A percentile compares a stretch with the other conserved stretches of the same genome.
Evolutionary conservation across 2,797 vertebrate species (phyloP).

Genomic region (Anableps anableps): DNA sequence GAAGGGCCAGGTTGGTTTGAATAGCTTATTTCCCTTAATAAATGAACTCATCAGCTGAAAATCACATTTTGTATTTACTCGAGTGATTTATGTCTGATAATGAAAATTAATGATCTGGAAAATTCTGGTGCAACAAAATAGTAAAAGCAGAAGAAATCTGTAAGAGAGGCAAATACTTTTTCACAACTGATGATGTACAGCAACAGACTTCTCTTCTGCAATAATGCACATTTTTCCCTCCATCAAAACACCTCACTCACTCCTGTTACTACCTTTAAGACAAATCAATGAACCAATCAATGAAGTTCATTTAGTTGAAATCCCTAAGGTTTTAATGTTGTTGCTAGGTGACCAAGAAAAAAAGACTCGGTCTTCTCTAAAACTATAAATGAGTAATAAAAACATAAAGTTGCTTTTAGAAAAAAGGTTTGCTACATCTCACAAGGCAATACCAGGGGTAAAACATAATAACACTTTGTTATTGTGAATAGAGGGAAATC

Average conservation of each 20-base stretch:
- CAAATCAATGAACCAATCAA: slow-evolving; percentile 77
- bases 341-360: slow-evolving; percentile 68
- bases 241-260: slow-evolving; percentile 73
- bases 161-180: not conserved
- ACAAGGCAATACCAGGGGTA: slow-evolving; percentile 26
- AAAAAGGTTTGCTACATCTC: slow-evolving; percentile 26
- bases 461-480: slow-evolving; percentile 18
- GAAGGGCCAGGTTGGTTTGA: not conserved
- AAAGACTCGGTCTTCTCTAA: slow-evolving; percentile 49
- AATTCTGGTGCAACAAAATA: not conserved
- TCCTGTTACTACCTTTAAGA: slow-evolving; percentile 68
- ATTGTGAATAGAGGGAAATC: slow-evolving; percentile 29
- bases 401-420: slow-evolving; percentile 22
- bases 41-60: not conserved
- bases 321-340: slow-evolving; percentile 67
- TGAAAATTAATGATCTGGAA: not conserved
- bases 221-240: slow-evolving; percentile 61
- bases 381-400: slow-evolving; percentile 49
- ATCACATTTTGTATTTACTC: not conserved
- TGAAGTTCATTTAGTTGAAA: slow-evolving; percentile 77
- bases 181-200: not conserved
- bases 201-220: slow-evolving; percentile 24
- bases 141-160: not conserved
- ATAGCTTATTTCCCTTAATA: not conserved
- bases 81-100: not conserved